A percentile compares a stretch with the other conserved stretches of the same genome.
phyloP scores from a whole-genome alignment of 2,888 invertebrate genomes.

The Andricus curvator region DNA sequence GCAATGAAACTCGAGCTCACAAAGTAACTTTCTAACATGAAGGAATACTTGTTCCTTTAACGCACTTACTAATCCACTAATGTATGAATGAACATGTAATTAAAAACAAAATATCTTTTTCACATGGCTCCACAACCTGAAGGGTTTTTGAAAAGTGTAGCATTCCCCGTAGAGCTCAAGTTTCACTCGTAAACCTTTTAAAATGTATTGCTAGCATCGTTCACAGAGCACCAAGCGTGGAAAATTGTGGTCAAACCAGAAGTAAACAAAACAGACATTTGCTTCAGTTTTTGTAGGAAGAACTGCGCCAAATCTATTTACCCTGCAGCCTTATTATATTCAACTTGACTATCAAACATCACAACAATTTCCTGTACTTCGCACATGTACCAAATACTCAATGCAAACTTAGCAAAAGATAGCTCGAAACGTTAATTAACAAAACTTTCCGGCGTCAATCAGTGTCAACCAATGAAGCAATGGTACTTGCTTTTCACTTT shows the following conservation, averaged over 20 bases:
- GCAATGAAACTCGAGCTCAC: neutral
- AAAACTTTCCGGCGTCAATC: slow-evolving; percentile 23
- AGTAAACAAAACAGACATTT: neutral
- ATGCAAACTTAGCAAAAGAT: neutral
- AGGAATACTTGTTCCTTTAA: neutral
- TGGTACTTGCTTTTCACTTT: slow-evolving; percentile 49
- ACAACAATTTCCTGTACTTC: neutral
- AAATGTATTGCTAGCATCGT: neutral
- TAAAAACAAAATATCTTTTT: neutral
- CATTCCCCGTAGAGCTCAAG: slow-evolving; percentile 30
- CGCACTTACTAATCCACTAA: neutral
- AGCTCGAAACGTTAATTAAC: slow-evolving; percentile 5
- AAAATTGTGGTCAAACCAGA: neutral
- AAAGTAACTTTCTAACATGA: slow-evolving; percentile 4
- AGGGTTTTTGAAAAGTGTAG: neutral
- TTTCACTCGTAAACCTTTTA: slow-evolving; percentile 48
- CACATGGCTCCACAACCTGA: neutral
- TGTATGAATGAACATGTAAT: neutral
- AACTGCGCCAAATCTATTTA: neutral
- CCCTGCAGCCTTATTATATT: neutral
- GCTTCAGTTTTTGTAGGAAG: neutral
- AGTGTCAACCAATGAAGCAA: slow-evolving; percentile 18
- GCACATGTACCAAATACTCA: neutral
- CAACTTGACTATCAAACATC: neutral
- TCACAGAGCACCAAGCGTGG: neutral